Conservation (phyloP, 1,140 invertebrate genomes). For the Atta colombica region DNA sequence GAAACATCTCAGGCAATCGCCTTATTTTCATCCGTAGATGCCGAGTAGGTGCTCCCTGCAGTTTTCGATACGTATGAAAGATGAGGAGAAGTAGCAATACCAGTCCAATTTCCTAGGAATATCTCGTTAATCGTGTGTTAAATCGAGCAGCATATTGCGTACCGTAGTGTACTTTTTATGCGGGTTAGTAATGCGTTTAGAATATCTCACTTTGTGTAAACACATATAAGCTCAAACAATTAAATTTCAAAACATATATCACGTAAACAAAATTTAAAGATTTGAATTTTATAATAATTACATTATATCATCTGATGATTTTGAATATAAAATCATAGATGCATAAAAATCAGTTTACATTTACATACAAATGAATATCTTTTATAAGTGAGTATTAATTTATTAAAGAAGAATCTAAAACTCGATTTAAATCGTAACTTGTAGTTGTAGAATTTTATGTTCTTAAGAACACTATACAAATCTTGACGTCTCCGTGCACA, state of each 20-base stretch:
- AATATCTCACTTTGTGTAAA: background rate
- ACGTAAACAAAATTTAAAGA: background rate
- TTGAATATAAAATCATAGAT: background rate
- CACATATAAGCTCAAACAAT: background rate
- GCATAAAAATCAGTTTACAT: background rate
- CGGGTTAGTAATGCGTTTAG: slow-evolving; percentile 6
- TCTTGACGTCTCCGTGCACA: background rate
- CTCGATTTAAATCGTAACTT: background rate
- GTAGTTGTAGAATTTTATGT: background rate
- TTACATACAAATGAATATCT: background rate
- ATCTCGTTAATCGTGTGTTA: slow-evolving; percentile 41
- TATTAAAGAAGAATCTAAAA: background rate
- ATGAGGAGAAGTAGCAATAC: slow-evolving; percentile 10
- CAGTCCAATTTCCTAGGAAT: slow-evolving; percentile 21
- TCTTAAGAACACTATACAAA: slow-evolving; percentile 13
- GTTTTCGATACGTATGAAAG: slow-evolving; percentile 35
- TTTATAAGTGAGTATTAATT: background rate
- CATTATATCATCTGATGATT: background rate
- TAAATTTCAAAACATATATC: slow-evolving; percentile 3
- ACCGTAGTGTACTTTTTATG: background rate
- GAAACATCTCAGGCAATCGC: slow-evolving; percentile 60
- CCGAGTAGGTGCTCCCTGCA: background rate
- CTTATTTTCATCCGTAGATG: slow-evolving; percentile 41
- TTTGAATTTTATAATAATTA: background rate
- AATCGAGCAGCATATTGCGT: slow-evolving; percentile 32